Conservation (phyloP, 2,888 invertebrate species). For the Caenorhabditis sp. region DNA sequence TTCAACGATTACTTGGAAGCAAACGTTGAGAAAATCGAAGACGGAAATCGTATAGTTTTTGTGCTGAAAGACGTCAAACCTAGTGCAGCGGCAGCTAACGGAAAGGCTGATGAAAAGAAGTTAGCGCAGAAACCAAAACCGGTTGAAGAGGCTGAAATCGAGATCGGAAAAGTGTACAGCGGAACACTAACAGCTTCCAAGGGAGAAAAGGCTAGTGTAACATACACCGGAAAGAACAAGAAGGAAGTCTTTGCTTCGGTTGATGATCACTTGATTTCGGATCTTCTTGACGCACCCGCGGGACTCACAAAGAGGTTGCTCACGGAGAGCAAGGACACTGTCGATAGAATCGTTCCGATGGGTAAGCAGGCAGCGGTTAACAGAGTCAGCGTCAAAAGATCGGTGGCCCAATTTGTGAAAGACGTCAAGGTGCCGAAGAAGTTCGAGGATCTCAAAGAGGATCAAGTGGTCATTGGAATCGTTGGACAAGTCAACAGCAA, state of each 20-base stretch:
- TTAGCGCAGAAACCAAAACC: constrained; percentile 47
- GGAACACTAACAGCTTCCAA: constrained; percentile 31
- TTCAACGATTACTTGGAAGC: constrained; percentile 43
- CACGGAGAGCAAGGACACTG: constrained; percentile 26
- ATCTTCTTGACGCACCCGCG: constrained; percentile 59
- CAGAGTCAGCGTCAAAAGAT: constrained; percentile 57
- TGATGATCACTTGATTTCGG: constrained; percentile 54
- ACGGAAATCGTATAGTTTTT: constrained; percentile 41
- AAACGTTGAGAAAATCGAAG: constrained; percentile 59
- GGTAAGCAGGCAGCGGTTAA: constrained; percentile 56
- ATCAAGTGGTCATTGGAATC: constrained; percentile 65
- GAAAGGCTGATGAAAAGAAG: constrained; percentile 33
- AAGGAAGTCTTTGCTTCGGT: constrained; percentile 43
- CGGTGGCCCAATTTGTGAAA: constrained; percentile 42
- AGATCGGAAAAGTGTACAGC: constrained; percentile 49
- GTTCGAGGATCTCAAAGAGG: constrained; percentile 58
- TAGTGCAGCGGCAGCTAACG: neutral
- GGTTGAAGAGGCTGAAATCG: constrained; percentile 16
- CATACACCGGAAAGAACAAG: constrained; percentile 39
- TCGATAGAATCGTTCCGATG: constrained; percentile 51
- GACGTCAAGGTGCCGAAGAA: constrained; percentile 27
- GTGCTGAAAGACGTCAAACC: constrained; percentile 26
- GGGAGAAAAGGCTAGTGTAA: constrained; percentile 48
- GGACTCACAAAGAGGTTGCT: constrained; percentile 53
- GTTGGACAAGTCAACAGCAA: constrained; percentile 61